phyloP scores from a whole-genome alignment of 2,888 invertebrate species.

The Antheraea yamamai region DNA sequence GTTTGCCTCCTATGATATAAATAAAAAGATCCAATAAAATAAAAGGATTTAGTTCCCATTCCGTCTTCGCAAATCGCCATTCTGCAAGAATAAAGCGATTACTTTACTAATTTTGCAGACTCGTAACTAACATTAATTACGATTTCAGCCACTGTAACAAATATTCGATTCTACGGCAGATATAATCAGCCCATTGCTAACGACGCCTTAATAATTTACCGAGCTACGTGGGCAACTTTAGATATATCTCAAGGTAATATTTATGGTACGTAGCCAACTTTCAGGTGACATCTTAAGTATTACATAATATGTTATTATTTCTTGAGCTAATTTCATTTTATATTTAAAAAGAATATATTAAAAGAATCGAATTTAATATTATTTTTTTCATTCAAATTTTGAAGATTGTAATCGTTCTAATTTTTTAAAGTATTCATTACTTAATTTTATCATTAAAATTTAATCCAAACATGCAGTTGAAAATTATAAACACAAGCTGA shows the following conservation, averaged over 20 bases:
- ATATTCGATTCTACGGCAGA: background rate
- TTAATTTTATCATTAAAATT: too few relatives aligned
- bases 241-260: background rate
- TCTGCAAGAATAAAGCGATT: background rate
- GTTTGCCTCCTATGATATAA: too few relatives aligned
- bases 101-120: background rate
- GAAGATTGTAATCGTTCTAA: background rate
- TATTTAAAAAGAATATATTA: too few relatives aligned
- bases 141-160: background rate
- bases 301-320: background rate
- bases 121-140: background rate
- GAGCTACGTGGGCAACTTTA: background rate
- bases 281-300: background rate
- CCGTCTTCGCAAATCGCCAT: background rate
- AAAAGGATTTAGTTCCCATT: background rate
- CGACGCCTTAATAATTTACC: background rate
- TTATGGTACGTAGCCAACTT: background rate
- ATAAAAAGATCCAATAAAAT: too few relatives aligned
- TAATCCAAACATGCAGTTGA: background rate
- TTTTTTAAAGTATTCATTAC: background rate
- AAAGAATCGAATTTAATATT: background rate
- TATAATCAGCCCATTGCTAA: background rate
- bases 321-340: background rate
- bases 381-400: background rate
- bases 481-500: background rate